Evolutionary conservation across 2,888 invertebrate species (phyloP).

Genomic region (Calliscelio sp.): DNA sequence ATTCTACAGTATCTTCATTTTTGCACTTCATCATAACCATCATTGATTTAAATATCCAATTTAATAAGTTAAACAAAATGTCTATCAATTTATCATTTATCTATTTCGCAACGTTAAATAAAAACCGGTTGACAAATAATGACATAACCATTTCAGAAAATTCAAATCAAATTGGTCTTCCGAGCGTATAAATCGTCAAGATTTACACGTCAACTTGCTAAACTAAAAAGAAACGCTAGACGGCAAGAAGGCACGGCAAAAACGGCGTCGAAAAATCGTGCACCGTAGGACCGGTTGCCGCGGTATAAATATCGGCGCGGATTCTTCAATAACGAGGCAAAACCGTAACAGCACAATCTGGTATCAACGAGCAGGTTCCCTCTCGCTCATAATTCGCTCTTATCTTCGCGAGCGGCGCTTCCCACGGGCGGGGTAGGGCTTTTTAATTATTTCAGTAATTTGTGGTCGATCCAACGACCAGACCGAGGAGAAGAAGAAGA

Average conservation of each 20-base stretch:
- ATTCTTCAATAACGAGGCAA: slow-evolving; percentile 75
- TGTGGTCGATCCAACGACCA: slow-evolving; percentile 80
- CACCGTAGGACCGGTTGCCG: slow-evolving; percentile 64
- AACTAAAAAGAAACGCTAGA: slow-evolving; percentile 30
- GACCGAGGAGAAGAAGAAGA: slow-evolving; percentile 59
- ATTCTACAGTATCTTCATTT: too few species aligned
- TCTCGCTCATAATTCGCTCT: slow-evolving; percentile 74
- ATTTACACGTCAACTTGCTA: slow-evolving; percentile 10
- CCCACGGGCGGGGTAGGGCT: slow-evolving; percentile 79
- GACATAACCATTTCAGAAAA: neutral
- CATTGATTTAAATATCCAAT: too few species aligned
- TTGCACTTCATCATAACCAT: too few species aligned
- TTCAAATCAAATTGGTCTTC: neutral
- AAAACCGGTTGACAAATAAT: neutral
- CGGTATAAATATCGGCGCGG: slow-evolving; percentile 69
- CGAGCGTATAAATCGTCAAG: neutral
- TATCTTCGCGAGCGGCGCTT: slow-evolving; percentile 74
- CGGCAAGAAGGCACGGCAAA: slow-evolving; percentile 49
- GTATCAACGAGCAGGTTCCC: slow-evolving; percentile 74
- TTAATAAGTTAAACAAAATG: too few species aligned
- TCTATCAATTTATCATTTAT: too few species aligned
- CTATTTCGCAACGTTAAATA: too few species aligned
- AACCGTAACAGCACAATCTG: slow-evolving; percentile 72
- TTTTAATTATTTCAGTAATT: slow-evolving; percentile 85
- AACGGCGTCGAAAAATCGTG: slow-evolving; percentile 59